phyloP scores from a whole-genome alignment of 2,113 vertebrate species.

The Solea solea region DNA sequence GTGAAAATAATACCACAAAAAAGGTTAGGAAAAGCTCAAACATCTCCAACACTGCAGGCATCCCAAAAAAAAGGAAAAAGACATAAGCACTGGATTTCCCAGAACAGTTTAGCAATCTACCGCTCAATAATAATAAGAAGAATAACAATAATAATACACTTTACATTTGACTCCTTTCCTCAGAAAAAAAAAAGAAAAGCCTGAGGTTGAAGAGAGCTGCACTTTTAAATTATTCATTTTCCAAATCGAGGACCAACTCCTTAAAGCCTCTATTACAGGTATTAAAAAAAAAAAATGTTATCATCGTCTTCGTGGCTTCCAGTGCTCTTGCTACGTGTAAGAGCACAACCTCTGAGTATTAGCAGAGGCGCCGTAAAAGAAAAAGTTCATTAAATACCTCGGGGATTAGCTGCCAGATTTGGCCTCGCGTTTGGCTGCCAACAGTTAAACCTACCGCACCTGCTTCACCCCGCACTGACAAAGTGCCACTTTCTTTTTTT shows the following conservation, averaged over 20 bases:
- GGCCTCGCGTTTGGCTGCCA: conserved; percentile 61
- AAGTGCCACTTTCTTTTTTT: conserved; percentile 12
- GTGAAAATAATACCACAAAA: conserved; percentile 41
- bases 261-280: conserved; percentile 69
- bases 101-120: conserved; percentile 42
- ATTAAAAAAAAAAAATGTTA: conserved; percentile 35
- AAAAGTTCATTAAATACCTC: conserved; percentile 81
- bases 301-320: conserved; percentile 34
- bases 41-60: conserved; percentile 49
- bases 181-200: conserved; percentile 7
- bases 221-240: conserved; percentile 52
- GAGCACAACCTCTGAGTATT: conserved; percentile 58
- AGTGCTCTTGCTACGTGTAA: conserved; percentile 42
- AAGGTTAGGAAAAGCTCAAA: conserved; percentile 44
- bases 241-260: conserved; percentile 38
- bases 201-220: conserved; percentile 28
- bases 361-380: conserved; percentile 67
- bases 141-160: conserved; percentile 14
- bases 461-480: conserved; percentile 69
- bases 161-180: conserved; percentile 2
- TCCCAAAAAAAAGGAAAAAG: not conserved
- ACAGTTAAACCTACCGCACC: conserved; percentile 78
- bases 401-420: conserved; percentile 73
- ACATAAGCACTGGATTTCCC: conserved; percentile 44
- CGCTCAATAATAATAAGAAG: conserved; percentile 54